Evolutionary conservation across 2,797 vertebrate species (phyloP), one percentile per base, ranked within the genome.

Genomic region (Nyctalus aviator): DNA sequence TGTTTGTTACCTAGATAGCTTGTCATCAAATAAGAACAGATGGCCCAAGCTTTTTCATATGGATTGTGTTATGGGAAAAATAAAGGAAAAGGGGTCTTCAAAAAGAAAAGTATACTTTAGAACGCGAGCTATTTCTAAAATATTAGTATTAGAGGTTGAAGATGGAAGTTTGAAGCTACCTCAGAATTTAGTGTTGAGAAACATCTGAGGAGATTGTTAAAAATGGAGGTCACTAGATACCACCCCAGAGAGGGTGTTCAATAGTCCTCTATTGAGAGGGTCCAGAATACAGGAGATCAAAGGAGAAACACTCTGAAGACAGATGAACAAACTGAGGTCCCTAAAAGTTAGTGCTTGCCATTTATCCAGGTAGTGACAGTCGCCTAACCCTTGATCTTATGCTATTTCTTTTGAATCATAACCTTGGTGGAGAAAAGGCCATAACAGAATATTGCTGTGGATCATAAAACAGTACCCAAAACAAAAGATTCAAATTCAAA

Each of bases 321-420:
- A 94, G 21, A 93, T 17, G 12, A 83, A 12, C 48, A 88, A 90
- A 88, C 13, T 41, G 21, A 92, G 7, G 35, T 62, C 3, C 48
- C 21, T 59, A 25, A 1, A 62, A 91, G 35, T 57, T 62, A 84
- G 91, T 92, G 20, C 10, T 84, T 59, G 89, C 64, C 46, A 48
- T 6, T 23, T 37, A 23, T 25, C 25, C 84, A 91, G 7, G 44
- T 27, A 59, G 48, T 57, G 59, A 68, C 30, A 89, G 35, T 44
- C 5, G 6, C 7, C 68, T 12, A 21, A 27, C 83, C 93, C 73
- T 76, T 79, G 57, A 6, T 68, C 13, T 75, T 72, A 18, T 46
- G 32, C 13, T 85, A 71, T 85, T 94, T 90, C 41, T 93, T 91
- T 83, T 78, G 21, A 93, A 94, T 87, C 10, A 23, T 37, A 14